Conservation (phyloP, 2,888 invertebrate species). For the Abrostola triplasia region DNA sequence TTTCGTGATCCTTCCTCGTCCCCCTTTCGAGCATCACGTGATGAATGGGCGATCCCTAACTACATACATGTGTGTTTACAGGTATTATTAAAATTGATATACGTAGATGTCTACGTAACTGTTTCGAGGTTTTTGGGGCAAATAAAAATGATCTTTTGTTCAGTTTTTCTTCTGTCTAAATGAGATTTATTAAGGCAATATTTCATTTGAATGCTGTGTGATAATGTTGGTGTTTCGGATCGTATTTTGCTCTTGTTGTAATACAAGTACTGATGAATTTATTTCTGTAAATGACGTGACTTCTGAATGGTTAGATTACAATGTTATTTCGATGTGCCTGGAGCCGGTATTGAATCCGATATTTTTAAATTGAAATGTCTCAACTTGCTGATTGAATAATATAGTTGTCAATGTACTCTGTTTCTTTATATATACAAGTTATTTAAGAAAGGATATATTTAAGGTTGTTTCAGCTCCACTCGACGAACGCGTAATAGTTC, state of each 20-base stretch:
- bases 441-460: background rate
- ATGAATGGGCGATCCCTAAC: background rate
- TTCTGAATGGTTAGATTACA: too few species aligned
- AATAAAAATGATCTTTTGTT: constrained; percentile 6
- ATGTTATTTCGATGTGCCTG: too few species aligned
- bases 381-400: too few species aligned
- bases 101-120: background rate
- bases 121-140: background rate
- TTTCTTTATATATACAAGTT: too few species aligned
- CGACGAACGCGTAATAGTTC: too few species aligned
- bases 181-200: constrained; percentile 12
- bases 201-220: constrained; percentile 8
- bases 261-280: background rate
- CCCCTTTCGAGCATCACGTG: too few species aligned
- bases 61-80: background rate
- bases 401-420: too few species aligned
- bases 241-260: background rate
- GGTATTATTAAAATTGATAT: background rate
- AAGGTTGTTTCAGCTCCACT: too few species aligned
- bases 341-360: too few species aligned
- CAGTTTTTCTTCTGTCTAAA: background rate
- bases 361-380: too few species aligned
- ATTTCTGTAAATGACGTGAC: background rate
- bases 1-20: too few species aligned
- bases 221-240: background rate